Conservation (phyloP, 2,797 vertebrate genomes). For the Peromyscus aztecus region DNA sequence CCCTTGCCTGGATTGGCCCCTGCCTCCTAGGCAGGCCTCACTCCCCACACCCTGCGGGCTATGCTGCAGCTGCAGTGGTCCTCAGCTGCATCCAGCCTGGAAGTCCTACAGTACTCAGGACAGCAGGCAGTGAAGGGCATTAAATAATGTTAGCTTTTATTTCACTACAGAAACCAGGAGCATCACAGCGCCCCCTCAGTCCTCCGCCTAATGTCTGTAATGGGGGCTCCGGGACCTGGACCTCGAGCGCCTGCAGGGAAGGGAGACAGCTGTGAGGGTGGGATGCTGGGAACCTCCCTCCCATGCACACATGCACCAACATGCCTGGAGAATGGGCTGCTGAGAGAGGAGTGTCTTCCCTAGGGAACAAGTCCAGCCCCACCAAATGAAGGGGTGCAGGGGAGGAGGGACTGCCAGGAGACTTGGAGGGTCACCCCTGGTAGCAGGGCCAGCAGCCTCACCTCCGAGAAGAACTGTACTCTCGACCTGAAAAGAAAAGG, state of each 20-base stretch:
- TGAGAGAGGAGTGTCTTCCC: background rate
- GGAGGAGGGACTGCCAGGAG: background rate
- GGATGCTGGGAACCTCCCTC: background rate
- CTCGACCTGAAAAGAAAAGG: constrained; percentile 90
- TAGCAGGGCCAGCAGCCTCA: constrained; percentile 78
- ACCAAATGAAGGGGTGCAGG: background rate
- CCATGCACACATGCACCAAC: background rate
- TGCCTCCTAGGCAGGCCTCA: background rate
- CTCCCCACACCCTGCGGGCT: background rate
- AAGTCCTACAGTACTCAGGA: background rate
- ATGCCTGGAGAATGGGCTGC: accelerated
- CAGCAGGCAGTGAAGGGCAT: constrained; percentile 42
- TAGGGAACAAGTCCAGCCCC: background rate
- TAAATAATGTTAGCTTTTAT: constrained; percentile 83
- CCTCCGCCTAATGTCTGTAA: constrained; percentile 88
- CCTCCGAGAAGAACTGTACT: constrained; percentile 93
- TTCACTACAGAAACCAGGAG: constrained; percentile 74
- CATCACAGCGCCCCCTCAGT: background rate
- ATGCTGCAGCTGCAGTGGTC: background rate
- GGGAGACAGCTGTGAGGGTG: background rate
- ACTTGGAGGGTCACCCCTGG: background rate
- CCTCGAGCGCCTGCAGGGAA: constrained; percentile 87
- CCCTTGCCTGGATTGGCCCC: background rate
- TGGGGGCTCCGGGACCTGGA: constrained; percentile 92
- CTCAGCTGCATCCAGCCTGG: background rate